Conservation (phyloP, 2,113 vertebrate species). For the Ictidomys tridecemlineatus region DNA sequence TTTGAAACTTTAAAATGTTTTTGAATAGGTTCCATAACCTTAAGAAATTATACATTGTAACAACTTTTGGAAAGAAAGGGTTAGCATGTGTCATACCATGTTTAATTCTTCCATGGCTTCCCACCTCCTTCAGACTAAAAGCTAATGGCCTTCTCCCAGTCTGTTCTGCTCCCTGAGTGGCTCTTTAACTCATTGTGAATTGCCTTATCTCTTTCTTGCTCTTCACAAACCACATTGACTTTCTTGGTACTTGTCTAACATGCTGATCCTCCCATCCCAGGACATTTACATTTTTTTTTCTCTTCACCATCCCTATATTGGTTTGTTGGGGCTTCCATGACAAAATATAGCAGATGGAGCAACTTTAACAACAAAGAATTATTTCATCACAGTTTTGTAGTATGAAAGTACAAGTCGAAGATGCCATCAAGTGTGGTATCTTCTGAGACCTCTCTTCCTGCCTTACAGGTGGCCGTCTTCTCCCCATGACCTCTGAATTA, state of each 20-base stretch:
- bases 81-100: neutral
- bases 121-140: neutral
- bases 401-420: too few species aligned
- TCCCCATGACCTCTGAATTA: neutral
- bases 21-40: neutral
- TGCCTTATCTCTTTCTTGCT: neutral
- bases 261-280: neutral
- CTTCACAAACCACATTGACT: neutral
- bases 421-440: too few species aligned
- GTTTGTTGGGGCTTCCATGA: too few species aligned
- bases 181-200: neutral
- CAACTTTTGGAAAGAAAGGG: slow-evolving; percentile 35
- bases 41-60: neutral
- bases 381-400: too few species aligned
- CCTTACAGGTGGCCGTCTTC: too few species aligned
- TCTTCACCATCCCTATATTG: too few species aligned
- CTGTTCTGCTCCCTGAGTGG: neutral
- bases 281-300: neutral
- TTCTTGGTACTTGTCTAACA: neutral
- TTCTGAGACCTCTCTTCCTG: too few species aligned
- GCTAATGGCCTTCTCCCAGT: neutral
- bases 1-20: slow-evolving; percentile 23
- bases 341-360: too few species aligned
- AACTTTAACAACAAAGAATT: too few species aligned
- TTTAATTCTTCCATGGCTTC: neutral